These are phyloP conservation scores for Psammodynastes pulverulentus DNA, from an alignment of 2,113 vertebrate genomes.

Conservation along the genomic window DNA sequence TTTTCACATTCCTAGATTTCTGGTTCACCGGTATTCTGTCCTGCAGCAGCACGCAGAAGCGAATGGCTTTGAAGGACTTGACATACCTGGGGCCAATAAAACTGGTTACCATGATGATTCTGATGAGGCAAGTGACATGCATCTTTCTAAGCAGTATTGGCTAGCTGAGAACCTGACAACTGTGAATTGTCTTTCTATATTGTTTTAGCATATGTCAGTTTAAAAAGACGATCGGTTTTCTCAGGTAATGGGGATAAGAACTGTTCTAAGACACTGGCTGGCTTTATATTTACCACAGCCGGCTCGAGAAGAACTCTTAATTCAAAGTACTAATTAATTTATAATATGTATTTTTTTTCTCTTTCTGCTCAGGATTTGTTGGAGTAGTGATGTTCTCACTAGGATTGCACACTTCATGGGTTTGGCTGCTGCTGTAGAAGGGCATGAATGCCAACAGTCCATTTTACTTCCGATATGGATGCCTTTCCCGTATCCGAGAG, in stretches of 20 bases:
- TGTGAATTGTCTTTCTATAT: neutral
- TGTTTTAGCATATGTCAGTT: neutral
- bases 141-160: neutral
- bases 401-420: neutral
- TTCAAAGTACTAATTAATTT: neutral
- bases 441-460: constrained; percentile 27
- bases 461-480: constrained; percentile 37
- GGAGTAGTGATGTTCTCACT: constrained; percentile 58
- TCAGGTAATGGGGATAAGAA: neutral
- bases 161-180: neutral
- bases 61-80: constrained; percentile 78
- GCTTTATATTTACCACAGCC: neutral
- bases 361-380: constrained; percentile 64
- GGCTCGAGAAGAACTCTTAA: neutral
- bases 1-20: constrained; percentile 72
- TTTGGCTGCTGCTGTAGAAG: constrained; percentile 20
- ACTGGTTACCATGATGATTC: constrained; percentile 86
- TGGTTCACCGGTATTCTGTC: constrained; percentile 90
- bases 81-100: constrained; percentile 73
- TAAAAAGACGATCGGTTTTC: neutral
- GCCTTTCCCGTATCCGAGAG: constrained; percentile 37
- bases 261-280: neutral
- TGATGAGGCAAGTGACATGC: constrained; percentile 78
- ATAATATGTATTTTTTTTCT: neutral
- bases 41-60: constrained; percentile 84